phyloP scores from a whole-genome alignment of 2,888 invertebrate genomes.

The Plutella xylostella region DNA sequence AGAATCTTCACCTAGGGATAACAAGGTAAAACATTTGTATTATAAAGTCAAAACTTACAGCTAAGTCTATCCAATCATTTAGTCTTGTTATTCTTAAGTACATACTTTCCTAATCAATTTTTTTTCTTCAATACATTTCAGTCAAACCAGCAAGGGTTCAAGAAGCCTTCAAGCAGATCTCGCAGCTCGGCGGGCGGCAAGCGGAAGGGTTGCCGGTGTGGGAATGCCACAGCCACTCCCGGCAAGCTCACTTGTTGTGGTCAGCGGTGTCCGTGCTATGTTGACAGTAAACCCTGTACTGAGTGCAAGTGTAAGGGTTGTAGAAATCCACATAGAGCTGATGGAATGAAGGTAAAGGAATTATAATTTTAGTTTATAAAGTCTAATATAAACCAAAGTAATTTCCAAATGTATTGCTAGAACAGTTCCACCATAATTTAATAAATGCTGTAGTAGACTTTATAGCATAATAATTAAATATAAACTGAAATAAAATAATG shows the following conservation, averaged over 20 bases:
- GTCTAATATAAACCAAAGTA: too few species aligned
- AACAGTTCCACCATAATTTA: too few species aligned
- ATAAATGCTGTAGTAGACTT: too few species aligned
- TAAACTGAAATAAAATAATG: too few species aligned
- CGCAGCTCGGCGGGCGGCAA: conserved; percentile 58
- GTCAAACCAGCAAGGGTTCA: conserved; percentile 55
- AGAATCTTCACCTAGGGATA: conserved; percentile 45
- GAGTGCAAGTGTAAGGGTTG: conserved; percentile 94
- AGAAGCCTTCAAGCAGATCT: conserved; percentile 58
- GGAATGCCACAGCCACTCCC: conserved; percentile 89
- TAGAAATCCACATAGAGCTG: conserved; percentile 88
- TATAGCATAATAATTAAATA: too few species aligned
- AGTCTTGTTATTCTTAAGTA: background rate
- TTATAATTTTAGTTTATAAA: too few species aligned
- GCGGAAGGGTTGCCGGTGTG: conserved; percentile 88
- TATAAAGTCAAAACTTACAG: background rate
- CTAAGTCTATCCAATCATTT: background rate
- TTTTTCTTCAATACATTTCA: conserved; percentile 37
- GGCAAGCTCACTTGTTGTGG: conserved; percentile 94
- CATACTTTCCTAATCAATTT: conserved; percentile 9
- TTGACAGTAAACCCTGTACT: conserved; percentile 88
- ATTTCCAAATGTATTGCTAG: too few species aligned
- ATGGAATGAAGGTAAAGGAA: conserved; percentile 77
- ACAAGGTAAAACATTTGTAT: conserved; percentile 34
- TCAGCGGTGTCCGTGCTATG: conserved; percentile 94